These are phyloP conservation scores for Caenorhabditis briggsae DNA, from an alignment of 1,140 invertebrate species.

Conservation along the genomic window DNA sequence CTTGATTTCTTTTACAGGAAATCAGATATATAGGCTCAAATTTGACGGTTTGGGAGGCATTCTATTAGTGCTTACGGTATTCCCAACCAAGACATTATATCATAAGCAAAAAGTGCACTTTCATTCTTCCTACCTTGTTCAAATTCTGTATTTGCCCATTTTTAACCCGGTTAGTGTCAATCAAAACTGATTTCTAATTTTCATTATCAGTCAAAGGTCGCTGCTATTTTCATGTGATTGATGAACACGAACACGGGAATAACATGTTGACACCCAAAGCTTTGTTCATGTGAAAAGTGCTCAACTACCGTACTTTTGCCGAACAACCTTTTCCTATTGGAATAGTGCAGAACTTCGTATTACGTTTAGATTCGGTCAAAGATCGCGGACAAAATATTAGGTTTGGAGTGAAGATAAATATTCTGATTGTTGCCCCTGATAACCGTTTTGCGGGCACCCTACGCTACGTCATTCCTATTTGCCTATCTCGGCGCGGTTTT, in stretches of 20 bases:
- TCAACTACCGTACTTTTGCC: neutral
- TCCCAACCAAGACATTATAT: too few relatives aligned
- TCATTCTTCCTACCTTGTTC: too few relatives aligned
- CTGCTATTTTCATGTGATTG: conserved; percentile 15
- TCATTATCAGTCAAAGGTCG: conserved; percentile 6
- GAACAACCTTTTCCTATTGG: neutral
- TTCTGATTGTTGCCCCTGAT: conserved; percentile 42
- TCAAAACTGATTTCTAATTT: neutral
- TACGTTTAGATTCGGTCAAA: neutral
- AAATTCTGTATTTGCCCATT: too few relatives aligned
- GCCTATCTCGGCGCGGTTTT: neutral
- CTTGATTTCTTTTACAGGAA: too few relatives aligned
- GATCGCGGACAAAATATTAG: conserved; percentile 10
- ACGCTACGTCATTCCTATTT: conserved; percentile 36
- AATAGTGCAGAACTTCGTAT: neutral
- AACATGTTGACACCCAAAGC: conserved; percentile 15
- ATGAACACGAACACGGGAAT: neutral
- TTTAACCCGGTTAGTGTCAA: conserved; percentile 14
- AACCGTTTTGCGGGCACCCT: conserved; percentile 25
- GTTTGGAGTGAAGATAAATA: conserved; percentile 45
- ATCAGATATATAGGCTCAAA: too few relatives aligned
- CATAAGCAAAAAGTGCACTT: too few relatives aligned
- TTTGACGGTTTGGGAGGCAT: too few relatives aligned
- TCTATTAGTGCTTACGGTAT: too few relatives aligned
- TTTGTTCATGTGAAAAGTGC: conserved; percentile 12